Conservation (phyloP, 2,113 vertebrate species). For the Tympanuchus pallidicinctus region DNA sequence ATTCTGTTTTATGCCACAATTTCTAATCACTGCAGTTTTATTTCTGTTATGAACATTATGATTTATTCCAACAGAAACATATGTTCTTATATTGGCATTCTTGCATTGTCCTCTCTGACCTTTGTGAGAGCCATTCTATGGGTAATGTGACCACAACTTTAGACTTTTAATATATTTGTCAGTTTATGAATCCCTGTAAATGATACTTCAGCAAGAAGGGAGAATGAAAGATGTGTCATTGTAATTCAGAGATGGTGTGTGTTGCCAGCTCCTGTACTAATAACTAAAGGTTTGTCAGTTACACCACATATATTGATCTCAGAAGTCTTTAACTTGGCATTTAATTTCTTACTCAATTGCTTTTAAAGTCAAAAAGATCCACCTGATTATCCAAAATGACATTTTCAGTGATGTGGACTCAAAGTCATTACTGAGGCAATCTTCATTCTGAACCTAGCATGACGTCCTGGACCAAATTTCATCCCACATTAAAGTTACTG, state of each 20-base stretch:
- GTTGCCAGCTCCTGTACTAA: not conserved
- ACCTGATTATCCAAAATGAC: not conserved
- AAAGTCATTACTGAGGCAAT: not conserved
- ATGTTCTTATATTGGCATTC: not conserved
- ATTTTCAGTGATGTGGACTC: not conserved
- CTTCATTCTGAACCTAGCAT: accelerated
- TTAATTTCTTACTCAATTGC: not conserved
- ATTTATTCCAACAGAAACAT: not conserved
- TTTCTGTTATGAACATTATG: not conserved
- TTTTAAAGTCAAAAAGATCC: not conserved
- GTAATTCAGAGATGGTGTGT: not conserved
- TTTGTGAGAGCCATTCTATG: not conserved
- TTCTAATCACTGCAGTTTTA: not conserved
- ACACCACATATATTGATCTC: not conserved
- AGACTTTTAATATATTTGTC: not conserved
- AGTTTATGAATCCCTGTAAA: not conserved
- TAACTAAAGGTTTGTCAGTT: not conserved
- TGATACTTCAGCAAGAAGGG: not conserved
- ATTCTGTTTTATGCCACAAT: not conserved
- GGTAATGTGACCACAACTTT: not conserved
- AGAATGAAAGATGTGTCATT: not conserved
- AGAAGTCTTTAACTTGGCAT: slow-evolving; percentile 6
- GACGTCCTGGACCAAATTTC: not conserved
- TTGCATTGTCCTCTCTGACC: not conserved
- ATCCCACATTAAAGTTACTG: accelerated